A percentile compares a stretch with the other conserved stretches of the same genome.
phyloP scores from a whole-genome alignment of 2,797 vertebrate genomes.

The Setipinna tenuifilis region DNA sequence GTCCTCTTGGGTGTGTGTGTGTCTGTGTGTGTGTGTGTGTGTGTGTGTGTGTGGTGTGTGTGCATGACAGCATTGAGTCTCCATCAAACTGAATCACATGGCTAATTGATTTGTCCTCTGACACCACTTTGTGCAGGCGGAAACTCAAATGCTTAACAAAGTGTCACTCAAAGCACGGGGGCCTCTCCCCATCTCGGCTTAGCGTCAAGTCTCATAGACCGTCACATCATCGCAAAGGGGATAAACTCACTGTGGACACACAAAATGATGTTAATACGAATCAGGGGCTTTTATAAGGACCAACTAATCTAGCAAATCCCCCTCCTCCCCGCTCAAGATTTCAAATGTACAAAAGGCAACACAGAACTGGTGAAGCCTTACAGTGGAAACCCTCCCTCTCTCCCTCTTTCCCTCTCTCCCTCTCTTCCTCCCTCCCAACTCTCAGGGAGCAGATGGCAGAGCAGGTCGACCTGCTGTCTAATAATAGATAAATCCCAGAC shows the following conservation, averaged over 20 bases:
- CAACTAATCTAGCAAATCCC: slow-evolving; percentile 56
- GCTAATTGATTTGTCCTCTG: slow-evolving; percentile 56
- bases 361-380: neutral
- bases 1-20: too few species aligned
- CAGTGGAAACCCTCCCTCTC: neutral
- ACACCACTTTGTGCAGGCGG: slow-evolving; percentile 8
- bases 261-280: slow-evolving; percentile 56
- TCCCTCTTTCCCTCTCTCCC: too few species aligned
- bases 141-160: slow-evolving; percentile 32
- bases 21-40: too few species aligned
- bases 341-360: slow-evolving; percentile 23
- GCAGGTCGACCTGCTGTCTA: neutral
- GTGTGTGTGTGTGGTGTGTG: slow-evolving; percentile 24
- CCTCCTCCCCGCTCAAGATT: slow-evolving; percentile 14
- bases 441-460: neutral
- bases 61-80: slow-evolving; percentile 48
- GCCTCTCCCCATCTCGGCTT: neutral
- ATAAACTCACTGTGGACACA: slow-evolving; percentile 18
- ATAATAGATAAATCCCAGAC: neutral
- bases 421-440: neutral
- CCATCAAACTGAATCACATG: slow-evolving; percentile 47
- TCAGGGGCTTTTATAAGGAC: slow-evolving; percentile 57
- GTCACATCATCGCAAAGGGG: neutral
- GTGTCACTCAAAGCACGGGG: slow-evolving; percentile 41
- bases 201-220: neutral